Evolutionary conservation across 2,888 invertebrate species (phyloP), one percentile per base, ranked within the genome.

Genomic region (Mythimna lalbum): DNA sequence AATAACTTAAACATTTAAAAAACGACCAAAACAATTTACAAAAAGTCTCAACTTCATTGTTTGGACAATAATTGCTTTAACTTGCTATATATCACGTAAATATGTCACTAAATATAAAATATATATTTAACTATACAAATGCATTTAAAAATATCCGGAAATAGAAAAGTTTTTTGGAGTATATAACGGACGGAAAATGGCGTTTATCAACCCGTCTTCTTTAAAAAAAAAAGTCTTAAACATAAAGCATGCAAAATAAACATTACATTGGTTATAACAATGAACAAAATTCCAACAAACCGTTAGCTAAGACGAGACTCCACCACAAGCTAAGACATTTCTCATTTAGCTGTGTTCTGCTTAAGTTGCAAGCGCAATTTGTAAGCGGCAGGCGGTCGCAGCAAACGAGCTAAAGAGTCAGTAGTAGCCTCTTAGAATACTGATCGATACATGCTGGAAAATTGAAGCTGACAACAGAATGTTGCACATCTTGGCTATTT

Each of bases 241-340:
- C 39, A 39, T 12, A 53, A 43, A 49, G 53, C 1, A 49, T 55
- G 21, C 21, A 27, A 12, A 47, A 50, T 50, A 6, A 33, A 12
- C 10, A 27, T 49, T 33, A 36, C 14, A 7, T 14, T 39, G 36
- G 49, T 59, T 57, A 19, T 2, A 69, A 69, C 69, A 69, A 67
- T 73, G 57, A 81, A 78, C 68, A 63, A 52, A 78, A 75, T 71
- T 73, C 76, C 64, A 56, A 71, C 69, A 79, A 79, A 82, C 69
- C 66, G 67, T 76, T 67, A 57, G 23, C 56, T 68, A 60, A 67
- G 69, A 75, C 69, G 71, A 61, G 70, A 72, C 71, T 72, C 63
- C 39, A 65, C 71, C 68, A 64, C 66, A 66, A 78, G 55, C 69
- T 61, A 78, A 78, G 63, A 55, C 27, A 73, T 73, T 76, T 73